Evolutionary conservation across 2,888 invertebrate genomes (phyloP), one percentile per base, ranked within the genome.

Genomic region (Temnothorax rugatulus): DNA sequence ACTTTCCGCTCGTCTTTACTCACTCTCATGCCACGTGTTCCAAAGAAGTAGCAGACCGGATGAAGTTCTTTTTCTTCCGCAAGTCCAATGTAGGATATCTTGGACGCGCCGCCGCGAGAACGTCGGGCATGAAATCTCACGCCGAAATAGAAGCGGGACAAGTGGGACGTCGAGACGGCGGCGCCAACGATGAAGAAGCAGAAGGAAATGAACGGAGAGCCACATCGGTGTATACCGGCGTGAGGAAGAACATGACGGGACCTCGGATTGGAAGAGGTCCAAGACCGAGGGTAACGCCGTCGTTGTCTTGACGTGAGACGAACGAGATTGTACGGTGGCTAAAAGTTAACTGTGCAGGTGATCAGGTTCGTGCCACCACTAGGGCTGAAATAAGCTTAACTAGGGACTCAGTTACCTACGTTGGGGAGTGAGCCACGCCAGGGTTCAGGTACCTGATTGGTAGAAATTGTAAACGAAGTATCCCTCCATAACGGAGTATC

Each of bases 101-200:
- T 54, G 84, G 61, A 81, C 74, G 52, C 21, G 71, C 77, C 69
- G 29, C 34, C 29, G 44, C 74, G 79, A 47, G 73, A 81, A 66
- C 73, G 52, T n/a, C 21, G 47, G 13, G 57, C 68, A 61, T 74
- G 85, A 47, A 90, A 74, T 82, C 86, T 82, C 86, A 90, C 83
- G 90, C 90, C 84, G 88, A 89, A 89, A 89, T 89, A 89, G 89
- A 90, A 84, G 61, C 84, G 89, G 64, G 87, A 87, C 84, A 88
- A 90, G 90, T 50, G 87, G 89, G 83, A 87, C 87, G 85, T 77
- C 73, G 85, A 61, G 84, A 59, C 29, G 57, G 71, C 84, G 83
- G 84, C 81, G 38, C 82, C 66, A 84, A 75, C 47, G 73, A 69
- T 34, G 83, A 79, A 63, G 85, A 64, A 66, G 34, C 66, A 76